Conservation (phyloP, 2,113 vertebrate species). For the Puma concolor region DNA sequence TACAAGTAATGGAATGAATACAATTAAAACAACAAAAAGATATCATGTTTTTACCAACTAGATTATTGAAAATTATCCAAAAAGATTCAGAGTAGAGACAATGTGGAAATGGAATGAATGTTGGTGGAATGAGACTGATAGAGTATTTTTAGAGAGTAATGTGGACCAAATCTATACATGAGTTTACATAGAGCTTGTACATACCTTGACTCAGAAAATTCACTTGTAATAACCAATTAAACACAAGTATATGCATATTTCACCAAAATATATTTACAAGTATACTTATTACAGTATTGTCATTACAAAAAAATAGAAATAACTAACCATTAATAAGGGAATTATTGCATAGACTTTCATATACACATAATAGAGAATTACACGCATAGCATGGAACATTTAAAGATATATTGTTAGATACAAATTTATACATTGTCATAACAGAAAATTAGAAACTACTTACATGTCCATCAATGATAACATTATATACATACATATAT, state of each 20-base stretch:
- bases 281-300: not conserved
- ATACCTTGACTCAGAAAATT: not conserved
- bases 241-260: not conserved
- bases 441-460: not conserved
- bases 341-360: not conserved
- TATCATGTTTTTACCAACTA: not conserved
- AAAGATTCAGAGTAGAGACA: not conserved
- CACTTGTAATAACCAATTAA: not conserved
- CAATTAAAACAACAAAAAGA: not conserved
- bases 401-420: not conserved
- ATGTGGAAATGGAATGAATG: not conserved
- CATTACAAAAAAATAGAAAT: not conserved
- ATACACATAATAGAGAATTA: not conserved
- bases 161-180: not conserved
- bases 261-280: not conserved
- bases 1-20: not conserved
- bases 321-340: not conserved
- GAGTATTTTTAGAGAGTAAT: not conserved
- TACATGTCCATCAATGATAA: not conserved
- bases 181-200: not conserved
- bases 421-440: not conserved
- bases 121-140: not conserved
- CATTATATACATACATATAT: not conserved
- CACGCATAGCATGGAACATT: not conserved
- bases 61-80: not conserved